Conservation (phyloP, 2,113 vertebrate species). For the Reinhardtius hippoglossoides region DNA sequence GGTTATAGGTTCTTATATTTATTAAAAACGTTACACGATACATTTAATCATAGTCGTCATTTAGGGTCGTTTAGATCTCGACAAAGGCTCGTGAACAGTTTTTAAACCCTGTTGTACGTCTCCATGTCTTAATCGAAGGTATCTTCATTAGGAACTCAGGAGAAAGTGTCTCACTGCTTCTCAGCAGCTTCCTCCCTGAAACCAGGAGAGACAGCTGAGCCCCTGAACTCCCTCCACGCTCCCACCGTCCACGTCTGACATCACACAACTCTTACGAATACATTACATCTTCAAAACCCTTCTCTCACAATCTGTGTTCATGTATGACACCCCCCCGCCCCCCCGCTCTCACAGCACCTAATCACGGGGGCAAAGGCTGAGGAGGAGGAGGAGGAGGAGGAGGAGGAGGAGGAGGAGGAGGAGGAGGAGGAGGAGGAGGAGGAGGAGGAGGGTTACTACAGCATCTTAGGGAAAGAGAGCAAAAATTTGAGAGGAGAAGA, state of each 20-base stretch:
- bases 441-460: constrained; percentile 69
- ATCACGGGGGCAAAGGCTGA: constrained; percentile 36
- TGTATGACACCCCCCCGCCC: constrained; percentile 46
- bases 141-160: neutral
- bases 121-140: neutral
- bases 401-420: constrained; percentile 2
- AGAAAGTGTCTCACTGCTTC: constrained; percentile 12
- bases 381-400: neutral
- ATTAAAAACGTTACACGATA: too few species aligned
- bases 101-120: neutral
- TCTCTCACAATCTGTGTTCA: constrained; percentile 25
- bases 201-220: constrained; percentile 41
- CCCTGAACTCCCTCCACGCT: constrained; percentile 43
- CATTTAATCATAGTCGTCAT: too few species aligned
- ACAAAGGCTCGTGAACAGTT: neutral
- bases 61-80: neutral
- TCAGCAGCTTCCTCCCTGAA: constrained; percentile 35
- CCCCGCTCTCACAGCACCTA: constrained; percentile 30
- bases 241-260: constrained; percentile 40
- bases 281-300: constrained; percentile 31
- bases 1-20: too few species aligned
- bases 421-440: too few species aligned
- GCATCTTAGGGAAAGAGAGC: constrained; percentile 78
- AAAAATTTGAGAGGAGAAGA: constrained; percentile 82
- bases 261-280: constrained; percentile 47